phyloP scores from a whole-genome alignment of 2,888 invertebrate species.

The Polylopha cassiicola region DNA sequence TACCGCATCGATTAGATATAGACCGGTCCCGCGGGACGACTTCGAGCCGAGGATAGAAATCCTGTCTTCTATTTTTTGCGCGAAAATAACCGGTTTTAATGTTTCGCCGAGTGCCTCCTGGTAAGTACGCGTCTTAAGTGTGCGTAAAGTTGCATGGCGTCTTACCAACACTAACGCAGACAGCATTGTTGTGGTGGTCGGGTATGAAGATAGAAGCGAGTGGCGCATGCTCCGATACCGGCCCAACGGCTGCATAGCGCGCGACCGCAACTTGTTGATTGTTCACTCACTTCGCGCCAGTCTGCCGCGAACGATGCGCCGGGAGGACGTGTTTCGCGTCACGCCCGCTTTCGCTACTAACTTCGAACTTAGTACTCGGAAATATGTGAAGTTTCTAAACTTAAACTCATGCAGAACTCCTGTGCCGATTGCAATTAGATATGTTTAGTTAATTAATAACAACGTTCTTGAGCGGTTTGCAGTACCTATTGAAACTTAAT shows the following conservation, averaged over 20 bases:
- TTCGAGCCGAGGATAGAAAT: conserved; percentile 36
- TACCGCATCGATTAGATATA: conserved; percentile 35
- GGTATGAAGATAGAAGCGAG: conserved; percentile 60
- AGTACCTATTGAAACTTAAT: conserved; percentile 69
- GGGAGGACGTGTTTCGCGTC: conserved; percentile 58
- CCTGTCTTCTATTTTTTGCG: conserved; percentile 63
- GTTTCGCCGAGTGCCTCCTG: conserved; percentile 39
- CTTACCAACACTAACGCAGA: conserved; percentile 8
- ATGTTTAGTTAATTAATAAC: conserved; percentile 52
- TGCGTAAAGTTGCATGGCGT: conserved; percentile 6
- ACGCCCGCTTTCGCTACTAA: conserved; percentile 55
- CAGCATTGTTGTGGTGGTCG: conserved; percentile 48
- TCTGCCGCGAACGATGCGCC: conserved; percentile 66
- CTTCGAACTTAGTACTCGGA: conserved; percentile 72
- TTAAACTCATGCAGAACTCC: conserved; percentile 51
- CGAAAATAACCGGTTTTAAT: conserved; percentile 64
- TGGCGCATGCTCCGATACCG: conserved; percentile 62
- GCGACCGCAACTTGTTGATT: conserved; percentile 72
- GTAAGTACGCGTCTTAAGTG: conserved; percentile 17
- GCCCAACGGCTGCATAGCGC: conserved; percentile 55
- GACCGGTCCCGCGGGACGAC: conserved; percentile 33
- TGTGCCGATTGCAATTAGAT: conserved; percentile 45
- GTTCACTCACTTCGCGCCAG: conserved; percentile 71
- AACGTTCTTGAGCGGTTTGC: conserved; percentile 59
- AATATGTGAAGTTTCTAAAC: conserved; percentile 72